Evolutionary conservation across 2,113 vertebrate genomes (phyloP).

Genomic region (Malurus cyaneus): DNA sequence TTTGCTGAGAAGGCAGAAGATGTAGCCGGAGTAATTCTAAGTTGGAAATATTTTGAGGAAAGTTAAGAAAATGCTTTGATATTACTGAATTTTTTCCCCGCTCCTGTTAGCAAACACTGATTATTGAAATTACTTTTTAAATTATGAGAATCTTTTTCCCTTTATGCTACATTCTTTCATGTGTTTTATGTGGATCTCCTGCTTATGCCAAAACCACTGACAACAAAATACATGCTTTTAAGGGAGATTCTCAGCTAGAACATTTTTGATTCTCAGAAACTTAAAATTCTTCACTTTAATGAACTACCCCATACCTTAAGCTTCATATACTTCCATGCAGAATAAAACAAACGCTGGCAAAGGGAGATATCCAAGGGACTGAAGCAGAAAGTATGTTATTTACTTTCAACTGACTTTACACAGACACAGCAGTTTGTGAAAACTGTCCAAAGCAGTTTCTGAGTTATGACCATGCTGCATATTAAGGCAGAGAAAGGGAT

Average conservation of each 20-base stretch:
- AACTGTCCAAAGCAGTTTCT: constrained; percentile 42
- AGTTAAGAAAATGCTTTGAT: not conserved
- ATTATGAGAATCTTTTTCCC: not conserved
- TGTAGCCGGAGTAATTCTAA: not conserved
- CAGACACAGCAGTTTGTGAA: constrained; percentile 37
- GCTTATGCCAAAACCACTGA: not conserved
- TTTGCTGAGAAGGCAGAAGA: not conserved
- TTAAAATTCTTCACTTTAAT: not conserved
- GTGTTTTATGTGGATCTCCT: not conserved
- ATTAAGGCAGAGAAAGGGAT: not conserved
- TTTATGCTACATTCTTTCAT: not conserved
- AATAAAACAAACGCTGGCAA: constrained; percentile 9
- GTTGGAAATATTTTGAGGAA: not conserved
- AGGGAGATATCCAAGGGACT: not conserved
- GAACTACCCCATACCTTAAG: not conserved
- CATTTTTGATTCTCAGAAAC: not conserved
- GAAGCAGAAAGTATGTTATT: constrained; percentile 9
- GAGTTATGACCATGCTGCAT: constrained; percentile 15
- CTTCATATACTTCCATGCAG: not conserved
- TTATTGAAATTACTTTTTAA: not conserved
- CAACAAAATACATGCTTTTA: not conserved
- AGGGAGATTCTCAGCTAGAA: not conserved
- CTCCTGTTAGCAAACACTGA: not conserved
- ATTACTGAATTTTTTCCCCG: not conserved
- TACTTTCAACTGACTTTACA: constrained; percentile 48